A percentile compares a stretch with the other conserved stretches of the same genome.
phyloP scores from a whole-genome alignment of 2,113 vertebrate genomes.

The Chitala chitala region DNA sequence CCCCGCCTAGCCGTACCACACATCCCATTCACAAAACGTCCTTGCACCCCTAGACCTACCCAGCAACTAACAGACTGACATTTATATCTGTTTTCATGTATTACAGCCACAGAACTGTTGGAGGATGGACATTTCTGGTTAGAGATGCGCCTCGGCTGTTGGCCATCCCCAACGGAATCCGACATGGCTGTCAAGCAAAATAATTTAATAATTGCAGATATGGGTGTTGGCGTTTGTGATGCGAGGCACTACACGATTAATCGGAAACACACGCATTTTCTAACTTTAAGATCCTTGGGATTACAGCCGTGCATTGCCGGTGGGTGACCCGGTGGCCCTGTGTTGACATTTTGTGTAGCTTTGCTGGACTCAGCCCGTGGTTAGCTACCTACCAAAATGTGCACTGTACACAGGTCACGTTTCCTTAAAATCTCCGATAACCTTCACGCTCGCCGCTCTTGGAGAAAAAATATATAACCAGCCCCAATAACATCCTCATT shows the following conservation, averaged over 20 bases:
- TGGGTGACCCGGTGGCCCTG: background rate
- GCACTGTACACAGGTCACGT: background rate
- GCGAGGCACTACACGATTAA: background rate
- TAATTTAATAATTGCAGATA: constrained; percentile 19
- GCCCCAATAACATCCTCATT: too few relatives aligned
- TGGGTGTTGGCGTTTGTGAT: constrained; percentile 10
- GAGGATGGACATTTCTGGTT: too few relatives aligned
- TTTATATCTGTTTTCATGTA: too few relatives aligned
- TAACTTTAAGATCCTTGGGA: background rate
- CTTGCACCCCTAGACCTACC: too few relatives aligned
- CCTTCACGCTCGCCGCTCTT: too few relatives aligned
- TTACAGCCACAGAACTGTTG: too few relatives aligned
- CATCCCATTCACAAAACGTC: too few relatives aligned
- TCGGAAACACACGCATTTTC: background rate
- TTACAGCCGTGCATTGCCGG: too few relatives aligned
- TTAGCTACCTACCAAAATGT: constrained; percentile 4
- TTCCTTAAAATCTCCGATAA: background rate
- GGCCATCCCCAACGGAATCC: background rate
- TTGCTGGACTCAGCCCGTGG: background rate
- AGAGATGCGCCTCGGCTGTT: too few relatives aligned
- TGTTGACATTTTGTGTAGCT: constrained; percentile 6
- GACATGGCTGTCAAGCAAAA: background rate
- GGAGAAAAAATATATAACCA: too few relatives aligned
- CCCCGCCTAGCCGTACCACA: too few relatives aligned
- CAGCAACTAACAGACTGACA: too few relatives aligned